Evolutionary conservation across 2,888 invertebrate genomes (phyloP).

Genomic region (Pammene aurita): DNA sequence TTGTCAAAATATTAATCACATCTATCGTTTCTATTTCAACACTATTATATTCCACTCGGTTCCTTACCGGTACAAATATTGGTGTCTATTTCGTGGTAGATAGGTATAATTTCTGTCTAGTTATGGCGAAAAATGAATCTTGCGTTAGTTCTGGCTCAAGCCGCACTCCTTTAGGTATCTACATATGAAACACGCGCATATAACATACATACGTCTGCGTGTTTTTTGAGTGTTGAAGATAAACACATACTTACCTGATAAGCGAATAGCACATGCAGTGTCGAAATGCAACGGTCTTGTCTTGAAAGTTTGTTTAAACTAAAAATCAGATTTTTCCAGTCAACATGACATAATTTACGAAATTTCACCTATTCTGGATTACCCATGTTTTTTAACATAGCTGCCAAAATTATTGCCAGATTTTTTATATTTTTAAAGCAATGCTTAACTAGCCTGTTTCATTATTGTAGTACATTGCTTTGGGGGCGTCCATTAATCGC

Average conservation of each 20-base stretch:
- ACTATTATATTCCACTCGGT: constrained; percentile 26
- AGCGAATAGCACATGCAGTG: background rate
- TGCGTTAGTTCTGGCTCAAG: constrained; percentile 2
- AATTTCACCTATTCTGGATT: too few relatives aligned
- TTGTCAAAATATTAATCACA: constrained; percentile 31
- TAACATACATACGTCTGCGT: background rate
- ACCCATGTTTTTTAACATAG: too few relatives aligned
- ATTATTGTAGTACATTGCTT: too few relatives aligned
- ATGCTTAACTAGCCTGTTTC: too few relatives aligned
- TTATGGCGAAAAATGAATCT: constrained; percentile 21
- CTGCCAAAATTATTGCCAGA: too few relatives aligned
- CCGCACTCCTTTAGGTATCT: constrained; percentile 13
- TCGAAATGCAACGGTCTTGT: constrained; percentile 15
- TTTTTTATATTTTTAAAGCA: too few relatives aligned
- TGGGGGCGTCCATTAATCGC: too few relatives aligned
- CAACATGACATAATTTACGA: too few relatives aligned
- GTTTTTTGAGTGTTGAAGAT: constrained; percentile 5
- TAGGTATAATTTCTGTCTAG: constrained; percentile 11
- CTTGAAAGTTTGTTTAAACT: background rate
- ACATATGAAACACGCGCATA: background rate
- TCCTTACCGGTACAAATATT: constrained; percentile 29
- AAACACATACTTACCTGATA: constrained; percentile 20
- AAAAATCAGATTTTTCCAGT: background rate
- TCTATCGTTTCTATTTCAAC: constrained; percentile 14
- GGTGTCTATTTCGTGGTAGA: constrained; percentile 5